These are phyloP conservation scores for Diglossa cyanea DNA, from an alignment of 2,797 vertebrate species.

Conservation along the genomic window DNA sequence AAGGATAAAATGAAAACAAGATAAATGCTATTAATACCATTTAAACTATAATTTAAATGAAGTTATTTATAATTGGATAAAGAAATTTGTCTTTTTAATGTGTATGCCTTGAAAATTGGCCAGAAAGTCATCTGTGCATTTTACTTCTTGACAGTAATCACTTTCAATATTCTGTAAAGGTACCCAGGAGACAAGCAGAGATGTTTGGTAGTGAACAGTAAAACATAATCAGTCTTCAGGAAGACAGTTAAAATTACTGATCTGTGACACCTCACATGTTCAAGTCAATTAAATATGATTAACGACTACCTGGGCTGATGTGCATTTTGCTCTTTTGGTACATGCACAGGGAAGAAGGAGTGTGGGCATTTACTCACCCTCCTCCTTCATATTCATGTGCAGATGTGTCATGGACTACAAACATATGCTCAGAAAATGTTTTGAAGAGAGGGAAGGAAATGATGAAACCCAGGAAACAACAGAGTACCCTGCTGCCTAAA, in stretches of 20 bases:
- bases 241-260: constrained; percentile 79
- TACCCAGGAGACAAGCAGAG: constrained; percentile 65
- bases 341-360: background rate
- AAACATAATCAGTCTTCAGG: constrained; percentile 74
- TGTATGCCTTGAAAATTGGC: constrained; percentile 48
- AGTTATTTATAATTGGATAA: constrained; percentile 51
- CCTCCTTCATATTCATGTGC: constrained; percentile 32
- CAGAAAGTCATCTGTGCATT: constrained; percentile 66
- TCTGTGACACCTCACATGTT: constrained; percentile 74
- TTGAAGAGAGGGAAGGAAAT: background rate
- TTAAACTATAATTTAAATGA: constrained; percentile 18
- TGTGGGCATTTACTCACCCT: background rate
- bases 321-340: background rate
- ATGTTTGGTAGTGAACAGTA: constrained; percentile 66
- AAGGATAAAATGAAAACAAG: background rate
- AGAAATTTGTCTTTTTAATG: constrained; percentile 45
- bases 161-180: constrained; percentile 68
- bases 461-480: background rate
- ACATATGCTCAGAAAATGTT: background rate
- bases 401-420: background rate
- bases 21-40: background rate
- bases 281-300: constrained; percentile 83
- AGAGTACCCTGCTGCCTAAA: background rate
- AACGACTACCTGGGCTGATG: constrained; percentile 62
- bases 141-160: constrained; percentile 77